Percentiles rank a stretch among this genome's conserved stretches.
Evolutionary conservation across 2,113 vertebrate species (phyloP).

Genomic region (Pollimyrus isidori): DNA sequence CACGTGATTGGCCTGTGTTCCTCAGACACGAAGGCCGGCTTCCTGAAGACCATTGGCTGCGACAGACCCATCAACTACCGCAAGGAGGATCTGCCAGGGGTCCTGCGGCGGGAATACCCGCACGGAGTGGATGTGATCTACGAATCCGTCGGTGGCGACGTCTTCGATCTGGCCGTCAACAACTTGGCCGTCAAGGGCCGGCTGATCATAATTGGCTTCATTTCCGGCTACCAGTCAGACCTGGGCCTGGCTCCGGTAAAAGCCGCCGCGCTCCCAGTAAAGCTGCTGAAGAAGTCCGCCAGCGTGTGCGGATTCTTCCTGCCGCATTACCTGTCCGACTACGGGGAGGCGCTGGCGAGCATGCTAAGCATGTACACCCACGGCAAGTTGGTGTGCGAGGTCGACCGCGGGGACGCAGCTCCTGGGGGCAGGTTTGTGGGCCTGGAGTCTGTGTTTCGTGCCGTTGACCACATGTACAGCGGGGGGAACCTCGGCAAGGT

Average conservation of each 20-base stretch:
- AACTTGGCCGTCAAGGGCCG: conserved; percentile 70
- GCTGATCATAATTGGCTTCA: conserved; percentile 81
- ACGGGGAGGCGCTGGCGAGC: conserved; percentile 63
- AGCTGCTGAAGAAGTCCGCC: conserved; percentile 80
- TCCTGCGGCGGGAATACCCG: conserved; percentile 70
- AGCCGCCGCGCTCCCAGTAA: conserved; percentile 65
- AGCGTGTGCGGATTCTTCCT: conserved; percentile 82
- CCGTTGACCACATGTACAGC: conserved; percentile 85
- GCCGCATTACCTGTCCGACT: conserved; percentile 71
- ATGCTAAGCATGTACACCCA: conserved; percentile 69
- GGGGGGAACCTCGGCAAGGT: conserved; percentile 88
- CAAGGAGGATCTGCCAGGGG: conserved; percentile 59
- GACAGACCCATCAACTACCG: conserved; percentile 79
- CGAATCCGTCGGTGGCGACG: conserved; percentile 78
- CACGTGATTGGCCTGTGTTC: conserved; percentile 87
- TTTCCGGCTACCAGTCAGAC: conserved; percentile 76
- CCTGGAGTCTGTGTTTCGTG: conserved; percentile 79
- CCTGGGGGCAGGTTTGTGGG: conserved; percentile 73
- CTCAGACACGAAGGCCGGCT: conserved; percentile 72
- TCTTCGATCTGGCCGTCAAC: conserved; percentile 74
- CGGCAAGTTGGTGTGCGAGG: conserved; percentile 74
- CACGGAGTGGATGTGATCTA: conserved; percentile 79
- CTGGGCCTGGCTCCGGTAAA: conserved; percentile 66
- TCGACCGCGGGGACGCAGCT: conserved; percentile 70
- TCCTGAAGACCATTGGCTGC: conserved; percentile 81